phyloP scores from a whole-genome alignment of 2,113 vertebrate genomes.

The Cynocephalus volans region DNA sequence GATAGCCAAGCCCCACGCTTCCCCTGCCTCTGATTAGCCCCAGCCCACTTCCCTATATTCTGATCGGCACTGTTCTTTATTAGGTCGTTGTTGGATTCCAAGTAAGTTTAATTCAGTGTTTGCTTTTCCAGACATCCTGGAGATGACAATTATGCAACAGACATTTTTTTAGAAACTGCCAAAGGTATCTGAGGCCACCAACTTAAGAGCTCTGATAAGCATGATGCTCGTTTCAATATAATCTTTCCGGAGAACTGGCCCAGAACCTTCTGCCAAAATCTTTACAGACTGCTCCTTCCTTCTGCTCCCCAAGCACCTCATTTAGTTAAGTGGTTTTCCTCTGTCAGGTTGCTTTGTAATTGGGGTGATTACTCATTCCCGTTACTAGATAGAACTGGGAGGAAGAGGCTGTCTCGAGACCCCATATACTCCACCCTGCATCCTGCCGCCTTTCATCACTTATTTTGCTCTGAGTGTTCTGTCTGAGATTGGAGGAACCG shows the following conservation, averaged over 20 bases:
- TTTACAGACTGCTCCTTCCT: constrained; percentile 45
- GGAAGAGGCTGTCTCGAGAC: constrained; percentile 44
- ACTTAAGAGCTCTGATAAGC: constrained; percentile 60
- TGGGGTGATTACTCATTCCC: constrained; percentile 81
- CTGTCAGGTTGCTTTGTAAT: constrained; percentile 77
- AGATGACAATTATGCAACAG: constrained; percentile 59
- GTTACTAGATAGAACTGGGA: constrained; percentile 58
- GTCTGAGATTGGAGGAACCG: not conserved
- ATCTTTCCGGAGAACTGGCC: constrained; percentile 73
- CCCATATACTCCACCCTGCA: not conserved
- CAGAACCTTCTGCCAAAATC: constrained; percentile 73
- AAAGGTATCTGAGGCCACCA: constrained; percentile 39
- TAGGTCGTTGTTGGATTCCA: constrained; percentile 67
- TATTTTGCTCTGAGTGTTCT: not conserved
- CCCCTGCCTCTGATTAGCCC: constrained; percentile 17
- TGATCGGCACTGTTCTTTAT: constrained; percentile 68
- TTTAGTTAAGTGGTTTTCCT: constrained; percentile 82
- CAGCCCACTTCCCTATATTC: not conserved
- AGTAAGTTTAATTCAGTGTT: constrained; percentile 69
- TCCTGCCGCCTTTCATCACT: not conserved
- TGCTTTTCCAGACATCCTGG: constrained; percentile 54
- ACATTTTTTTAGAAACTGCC: constrained; percentile 63
- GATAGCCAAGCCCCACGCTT: not conserved
- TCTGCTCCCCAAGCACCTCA: constrained; percentile 64
- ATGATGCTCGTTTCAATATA: constrained; percentile 67